A percentile compares a stretch with the other conserved stretches of the same genome.
Conservation (phyloP, 2,797 vertebrate genomes). For the Octomys mimax region DNA sequence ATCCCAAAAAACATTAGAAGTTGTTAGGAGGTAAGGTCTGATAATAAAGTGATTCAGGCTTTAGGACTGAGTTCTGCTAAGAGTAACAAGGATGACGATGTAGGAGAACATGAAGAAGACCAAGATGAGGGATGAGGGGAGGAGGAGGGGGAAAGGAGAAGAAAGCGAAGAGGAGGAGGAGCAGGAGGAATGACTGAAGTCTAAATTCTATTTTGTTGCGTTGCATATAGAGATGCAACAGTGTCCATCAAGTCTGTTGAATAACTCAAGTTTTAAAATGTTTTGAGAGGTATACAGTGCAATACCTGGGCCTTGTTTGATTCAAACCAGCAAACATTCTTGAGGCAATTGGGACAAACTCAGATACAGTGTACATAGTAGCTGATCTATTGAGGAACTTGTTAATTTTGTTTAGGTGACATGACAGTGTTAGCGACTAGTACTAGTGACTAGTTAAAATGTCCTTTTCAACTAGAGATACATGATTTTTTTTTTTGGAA, state of each 20-base stretch:
- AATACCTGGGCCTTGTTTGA: background rate
- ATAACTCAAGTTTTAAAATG: background rate
- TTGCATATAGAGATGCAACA: background rate
- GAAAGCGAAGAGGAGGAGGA: background rate
- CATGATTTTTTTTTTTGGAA: background rate
- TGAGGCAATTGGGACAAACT: background rate
- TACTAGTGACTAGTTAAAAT: background rate
- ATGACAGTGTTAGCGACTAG: background rate
- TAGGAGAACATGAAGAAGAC: background rate
- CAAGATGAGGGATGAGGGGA: background rate
- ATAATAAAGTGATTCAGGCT: background rate
- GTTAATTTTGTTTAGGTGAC: background rate
- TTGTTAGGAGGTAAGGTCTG: background rate
- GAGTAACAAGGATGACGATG: background rate
- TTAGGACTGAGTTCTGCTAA: background rate
- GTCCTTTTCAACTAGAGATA: background rate
- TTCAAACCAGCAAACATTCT: background rate
- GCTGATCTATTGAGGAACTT: no score
- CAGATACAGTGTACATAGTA: background rate
- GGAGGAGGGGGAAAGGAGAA: background rate
- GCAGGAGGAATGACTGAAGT: background rate
- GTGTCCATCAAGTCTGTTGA: background rate
- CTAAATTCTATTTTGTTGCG: background rate
- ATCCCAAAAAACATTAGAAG: background rate
- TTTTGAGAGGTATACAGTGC: background rate